Evolutionary conservation across 2,888 invertebrate species (phyloP).

Genomic region (Drosophila buzzatii): DNA sequence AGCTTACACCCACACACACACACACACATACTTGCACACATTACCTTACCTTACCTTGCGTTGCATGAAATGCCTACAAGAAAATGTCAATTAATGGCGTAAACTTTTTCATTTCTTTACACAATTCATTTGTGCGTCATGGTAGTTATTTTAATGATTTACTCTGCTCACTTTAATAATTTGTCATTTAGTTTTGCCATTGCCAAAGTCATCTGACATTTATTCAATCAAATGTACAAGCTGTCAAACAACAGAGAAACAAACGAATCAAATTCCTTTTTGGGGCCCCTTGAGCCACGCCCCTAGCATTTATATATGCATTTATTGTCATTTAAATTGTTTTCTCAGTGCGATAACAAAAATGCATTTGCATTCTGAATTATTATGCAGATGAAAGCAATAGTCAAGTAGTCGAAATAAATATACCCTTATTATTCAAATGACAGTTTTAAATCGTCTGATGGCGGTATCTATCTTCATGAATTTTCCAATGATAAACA

Average conservation of each 20-base stretch:
- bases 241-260: slow-evolving; percentile 46
- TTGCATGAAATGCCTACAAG: slow-evolving; percentile 5
- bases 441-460: neutral
- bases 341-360: slow-evolving; percentile 58
- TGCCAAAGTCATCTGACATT: slow-evolving; percentile 54
- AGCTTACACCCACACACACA: slow-evolving; percentile 3
- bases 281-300: slow-evolving; percentile 53
- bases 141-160: slow-evolving; percentile 34
- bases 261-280: slow-evolving; percentile 57
- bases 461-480: neutral
- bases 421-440: slow-evolving; percentile 31
- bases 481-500: neutral
- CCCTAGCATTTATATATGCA: slow-evolving; percentile 22
- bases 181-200: slow-evolving; percentile 55
- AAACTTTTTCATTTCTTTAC: slow-evolving; percentile 56
- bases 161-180: slow-evolving; percentile 38
- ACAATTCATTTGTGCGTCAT: slow-evolving; percentile 44
- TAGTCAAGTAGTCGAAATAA: slow-evolving; percentile 2
- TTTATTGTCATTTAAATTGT: slow-evolving; percentile 57
- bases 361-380: slow-evolving; percentile 63
- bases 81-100: slow-evolving; percentile 75
- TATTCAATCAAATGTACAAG: slow-evolving; percentile 47
- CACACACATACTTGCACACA: neutral
- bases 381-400: slow-evolving; percentile 45
- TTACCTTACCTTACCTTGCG: neutral